Percentiles rank a stretch among this genome's conserved stretches.
These are phyloP conservation scores for Sarotherodon lohbergeri DNA, from an alignment of 2,113 vertebrate genomes.

Conservation along the genomic window DNA sequence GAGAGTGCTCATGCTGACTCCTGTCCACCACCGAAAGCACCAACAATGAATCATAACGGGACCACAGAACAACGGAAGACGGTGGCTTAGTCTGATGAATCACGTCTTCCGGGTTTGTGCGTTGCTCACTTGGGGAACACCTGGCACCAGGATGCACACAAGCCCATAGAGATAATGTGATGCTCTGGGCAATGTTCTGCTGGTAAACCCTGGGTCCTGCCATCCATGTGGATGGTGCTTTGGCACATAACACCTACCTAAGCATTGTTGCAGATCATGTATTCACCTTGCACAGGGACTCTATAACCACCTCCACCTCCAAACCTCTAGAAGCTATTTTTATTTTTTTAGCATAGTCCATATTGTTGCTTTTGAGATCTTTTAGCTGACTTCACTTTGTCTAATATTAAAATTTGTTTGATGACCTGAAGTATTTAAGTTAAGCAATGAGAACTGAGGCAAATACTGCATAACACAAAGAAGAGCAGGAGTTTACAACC, in stretches of 20 bases:
- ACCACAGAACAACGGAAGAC: neutral
- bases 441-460: fast-evolving
- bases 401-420: neutral
- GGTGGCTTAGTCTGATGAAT: neutral
- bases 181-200: neutral
- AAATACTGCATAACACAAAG: neutral
- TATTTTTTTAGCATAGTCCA: neutral
- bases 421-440: neutral
- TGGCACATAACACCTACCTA: neutral
- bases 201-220: neutral
- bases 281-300: neutral
- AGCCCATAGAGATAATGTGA: neutral
- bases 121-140: neutral
- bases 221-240: neutral
- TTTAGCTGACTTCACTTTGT: neutral
- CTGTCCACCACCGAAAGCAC: neutral
- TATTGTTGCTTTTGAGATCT: neutral
- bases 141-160: neutral
- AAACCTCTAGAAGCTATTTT: neutral
- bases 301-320: neutral
- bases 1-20: neutral
- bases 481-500: neutral
- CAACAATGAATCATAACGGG: neutral
- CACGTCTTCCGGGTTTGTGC: neutral
- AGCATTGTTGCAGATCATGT: neutral